Base-by-base conservation (phyloP, 2,113 vertebrate species). In the Oncorhynchus masou region DNA sequence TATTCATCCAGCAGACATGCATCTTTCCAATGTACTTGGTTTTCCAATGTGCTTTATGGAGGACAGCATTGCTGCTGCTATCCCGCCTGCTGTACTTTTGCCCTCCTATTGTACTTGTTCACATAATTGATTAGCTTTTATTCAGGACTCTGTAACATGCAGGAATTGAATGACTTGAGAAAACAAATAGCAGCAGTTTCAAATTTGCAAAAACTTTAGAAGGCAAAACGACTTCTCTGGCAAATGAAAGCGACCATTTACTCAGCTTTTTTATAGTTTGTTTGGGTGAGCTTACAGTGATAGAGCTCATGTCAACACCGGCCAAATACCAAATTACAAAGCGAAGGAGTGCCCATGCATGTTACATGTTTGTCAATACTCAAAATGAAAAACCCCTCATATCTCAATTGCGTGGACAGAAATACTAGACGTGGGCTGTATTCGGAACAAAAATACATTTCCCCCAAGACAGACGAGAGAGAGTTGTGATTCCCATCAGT, bases 401-500 rank as follows among this genome's bases (percentile, higher is more conserved):
- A 70, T 49, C 39, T 71, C 20, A 62, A 59, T 45, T 54, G 25
- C 62, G 12, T 31, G 13, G 19, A 27, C 15, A 76, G 74, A 49
- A 25, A 68, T 51, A 25, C 7, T 7, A 65, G 19, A 68, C 49
- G 22, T 68, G 65, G 9, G 31, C 39, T 66, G 59, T 62, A 22
- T 66, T 7, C 68, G 25, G 27, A 24, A 49, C 2, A 73, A 79
- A 77, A 81, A 83, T 83, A 80, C 81, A 79, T 66, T 67, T 87
- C 84, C 74, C 82, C 67, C 3, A 19, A 68, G 80, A 82, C 84
- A 82, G 81, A 70, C 3, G 64, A 71, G 85, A 85, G 86, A 87
- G 84, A 81, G 75, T 82, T 85, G 82, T 74, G 83, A 87, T 89
- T 89, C 86, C 81, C 85, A 93, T 91, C 89, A 86, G 82, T 90